Base-by-base conservation (phyloP, 1,140 invertebrate species). In the Drosophila pectinifera region DNA sequence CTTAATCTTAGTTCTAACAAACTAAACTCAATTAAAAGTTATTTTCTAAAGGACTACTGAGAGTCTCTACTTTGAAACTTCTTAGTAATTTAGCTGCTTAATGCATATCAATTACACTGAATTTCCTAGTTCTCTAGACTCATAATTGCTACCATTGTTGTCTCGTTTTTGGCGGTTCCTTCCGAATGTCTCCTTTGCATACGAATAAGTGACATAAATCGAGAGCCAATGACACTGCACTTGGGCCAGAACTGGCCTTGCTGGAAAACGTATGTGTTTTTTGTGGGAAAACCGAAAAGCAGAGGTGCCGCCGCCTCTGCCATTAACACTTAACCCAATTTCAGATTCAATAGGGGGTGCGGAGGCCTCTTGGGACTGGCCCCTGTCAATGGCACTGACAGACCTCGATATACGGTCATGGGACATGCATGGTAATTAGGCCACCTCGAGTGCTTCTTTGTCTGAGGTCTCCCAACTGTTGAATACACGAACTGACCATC, bases 261-360 rank as follows among this genome's bases (percentile, higher is more conserved):
- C 20, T 41, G 41, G 13, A 31, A 18, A 36, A 26, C 45, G 49
- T 34, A 22, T 57, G 18, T 43, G 26, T 22, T 22, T 55, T 58
- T 57, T 24, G 53, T 49, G 26, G 28, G n/a, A 18, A 59, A 45
- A 55, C 55, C 48, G 11, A 41, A 54, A 20, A 20, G 48, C 28
- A 14, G 28, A 22, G 49, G 48, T 83, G 62, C 70, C 69, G 43
- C 20, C 49, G 22, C 16, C 65, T 75, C 53, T 65, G 58, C 73
- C 70, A 57, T 84, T 79, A 76, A 59, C 80, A 89, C 83, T 88
- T 89, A 81, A 88, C 83, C 83, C 76, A 88, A 89, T 88, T 53
- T 88, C 56, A 48, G 72, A 78, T 80, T 56, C 48, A 64, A 64
- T 59, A 49, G 48, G 48, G 41, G 26, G 26, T 36, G n/a, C 16